phyloP scores from a whole-genome alignment of 92 coral and sea anemone genomes.

The Desmophyllum pertusum region DNA sequence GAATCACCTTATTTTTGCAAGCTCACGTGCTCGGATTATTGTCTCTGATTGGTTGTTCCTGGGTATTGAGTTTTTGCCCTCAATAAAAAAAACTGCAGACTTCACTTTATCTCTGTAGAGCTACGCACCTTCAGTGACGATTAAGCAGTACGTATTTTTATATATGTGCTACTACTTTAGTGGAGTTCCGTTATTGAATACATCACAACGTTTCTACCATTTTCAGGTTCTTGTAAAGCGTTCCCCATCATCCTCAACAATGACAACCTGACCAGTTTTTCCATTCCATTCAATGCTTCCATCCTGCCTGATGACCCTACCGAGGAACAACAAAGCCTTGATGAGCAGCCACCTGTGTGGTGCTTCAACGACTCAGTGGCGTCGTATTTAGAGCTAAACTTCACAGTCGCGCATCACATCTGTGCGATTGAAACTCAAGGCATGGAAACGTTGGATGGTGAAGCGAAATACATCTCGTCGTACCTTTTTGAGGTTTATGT shows the following conservation, averaged over 20 bases:
- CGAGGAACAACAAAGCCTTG: neutral
- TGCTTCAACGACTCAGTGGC: slow-evolving; percentile 21
- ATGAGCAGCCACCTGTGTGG: neutral
- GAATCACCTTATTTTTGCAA: too few relatives aligned
- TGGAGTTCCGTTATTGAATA: too few relatives aligned
- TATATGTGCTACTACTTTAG: too few relatives aligned
- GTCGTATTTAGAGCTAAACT: slow-evolving; percentile 20
- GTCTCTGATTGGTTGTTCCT: too few relatives aligned
- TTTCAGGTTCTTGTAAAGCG: slow-evolving; percentile 1
- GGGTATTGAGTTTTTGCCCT: too few relatives aligned
- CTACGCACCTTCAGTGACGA: too few relatives aligned
- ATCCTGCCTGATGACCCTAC: neutral
- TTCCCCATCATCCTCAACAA: slow-evolving; percentile 6
- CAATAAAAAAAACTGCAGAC: too few relatives aligned
- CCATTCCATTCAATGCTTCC: neutral
- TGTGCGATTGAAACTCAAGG: slow-evolving; percentile 35
- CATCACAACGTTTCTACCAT: neutral
- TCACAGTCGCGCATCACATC: neutral
- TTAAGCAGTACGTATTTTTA: too few relatives aligned
- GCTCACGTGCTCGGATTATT: neutral
- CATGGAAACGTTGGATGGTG: neutral
- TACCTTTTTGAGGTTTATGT: neutral
- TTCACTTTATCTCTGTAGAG: too few relatives aligned
- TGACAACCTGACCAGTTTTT: neutral
- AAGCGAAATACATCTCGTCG: neutral